Conservation (phyloP, 2,113 vertebrate species). For the Neoarius graeffei region DNA sequence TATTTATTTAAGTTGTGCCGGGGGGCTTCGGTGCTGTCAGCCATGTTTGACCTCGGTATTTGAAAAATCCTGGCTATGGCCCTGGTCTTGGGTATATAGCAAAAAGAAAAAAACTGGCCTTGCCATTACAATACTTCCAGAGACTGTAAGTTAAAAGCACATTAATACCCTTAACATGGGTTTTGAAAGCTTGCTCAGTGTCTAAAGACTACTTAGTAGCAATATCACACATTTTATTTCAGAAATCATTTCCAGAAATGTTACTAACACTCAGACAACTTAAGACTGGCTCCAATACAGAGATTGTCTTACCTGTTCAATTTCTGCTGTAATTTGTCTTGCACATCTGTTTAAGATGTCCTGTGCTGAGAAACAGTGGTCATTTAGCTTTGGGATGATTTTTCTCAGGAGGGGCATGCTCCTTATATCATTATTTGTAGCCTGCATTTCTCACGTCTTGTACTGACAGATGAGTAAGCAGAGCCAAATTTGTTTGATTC, state of each 20-base stretch:
- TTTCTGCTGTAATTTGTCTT: constrained; percentile 55
- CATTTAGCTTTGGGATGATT: constrained; percentile 50
- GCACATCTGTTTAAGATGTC: constrained; percentile 38
- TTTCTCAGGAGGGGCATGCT: constrained; percentile 52
- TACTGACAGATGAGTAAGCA: neutral
- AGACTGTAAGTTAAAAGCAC: neutral
- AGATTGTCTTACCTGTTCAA: constrained; percentile 51
- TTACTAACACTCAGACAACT: neutral
- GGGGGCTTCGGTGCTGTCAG: too few relatives aligned
- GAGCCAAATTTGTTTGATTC: neutral
- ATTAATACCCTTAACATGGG: too few relatives aligned
- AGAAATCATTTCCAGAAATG: neutral
- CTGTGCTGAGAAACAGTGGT: constrained; percentile 17
- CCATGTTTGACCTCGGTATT: too few relatives aligned
- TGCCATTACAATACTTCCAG: neutral
- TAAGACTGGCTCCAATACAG: neutral
- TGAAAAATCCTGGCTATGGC: too few relatives aligned
- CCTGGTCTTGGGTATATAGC: neutral
- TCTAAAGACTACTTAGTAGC: neutral
- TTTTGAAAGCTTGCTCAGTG: neutral
- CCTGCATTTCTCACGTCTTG: neutral
- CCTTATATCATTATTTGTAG: neutral
- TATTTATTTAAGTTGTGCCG: too few relatives aligned
- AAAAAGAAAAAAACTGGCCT: neutral
- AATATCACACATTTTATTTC: neutral